Evolutionary conservation across 1,140 invertebrate genomes (phyloP), one percentile per base, ranked within the genome.

Genomic region (Ceratitis capitata): DNA sequence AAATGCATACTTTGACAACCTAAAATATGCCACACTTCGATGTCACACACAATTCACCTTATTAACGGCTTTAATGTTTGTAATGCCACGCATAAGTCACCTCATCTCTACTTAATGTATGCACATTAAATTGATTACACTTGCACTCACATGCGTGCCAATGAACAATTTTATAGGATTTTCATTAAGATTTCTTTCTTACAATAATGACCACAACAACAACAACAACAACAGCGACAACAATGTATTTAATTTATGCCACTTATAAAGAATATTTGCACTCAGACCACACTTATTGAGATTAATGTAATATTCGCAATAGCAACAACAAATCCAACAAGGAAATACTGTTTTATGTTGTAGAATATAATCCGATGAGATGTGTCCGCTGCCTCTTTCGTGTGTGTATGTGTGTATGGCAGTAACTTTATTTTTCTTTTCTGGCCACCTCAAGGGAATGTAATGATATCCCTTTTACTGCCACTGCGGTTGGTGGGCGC

Each of bases 121-220:
- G 45, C 16, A 42, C 69, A 78, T 78, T 78, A 78, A n/a, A 9
- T 78, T 23, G 69, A 78, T 78, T 45, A 42, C 39, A 53, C 23
- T 39, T n/a, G n/a, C n/a, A n/a, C 49, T 32, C 82, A 35, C 53
- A 83, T 83, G 82, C 82, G 82, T 83, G 82, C 19, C 47, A 29
- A 47, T 58, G 82, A 51, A 29, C 42, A 32, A 83, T 83, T 53
- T 83, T 58, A 58, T 53, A 26, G 47, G 49, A 83, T 83, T 83
- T 83, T 58, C 69, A 47, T 78, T 78, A 78, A 78, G 69, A 78
- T 45, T 78, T 42, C 16, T 47, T 42, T 47, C 1, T 45, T 64
- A 12, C 14, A 0, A 14, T 12, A n/a, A n/a, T n/a, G n/a, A n/a
- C n/a, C n/a, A n/a, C n/a, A n/a, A n/a, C n/a, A n/a, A n/a, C n/a